Conservation (phyloP, 1,140 invertebrate species). For the Pygmarrhopalites habei region DNA sequence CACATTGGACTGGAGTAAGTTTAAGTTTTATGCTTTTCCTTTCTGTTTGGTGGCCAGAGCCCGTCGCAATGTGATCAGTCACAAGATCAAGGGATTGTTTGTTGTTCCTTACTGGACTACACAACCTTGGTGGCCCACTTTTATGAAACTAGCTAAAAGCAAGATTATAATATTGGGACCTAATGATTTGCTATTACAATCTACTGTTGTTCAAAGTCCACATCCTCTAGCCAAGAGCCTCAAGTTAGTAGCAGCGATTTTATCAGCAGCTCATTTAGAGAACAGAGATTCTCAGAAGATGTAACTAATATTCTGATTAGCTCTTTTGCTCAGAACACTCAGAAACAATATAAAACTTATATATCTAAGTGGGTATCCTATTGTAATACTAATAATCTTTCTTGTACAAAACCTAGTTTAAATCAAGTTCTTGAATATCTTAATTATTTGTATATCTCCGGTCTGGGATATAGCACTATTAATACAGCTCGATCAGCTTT, state of each 20-base stretch:
- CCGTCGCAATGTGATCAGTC: background rate
- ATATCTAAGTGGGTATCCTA: background rate
- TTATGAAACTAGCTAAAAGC: background rate
- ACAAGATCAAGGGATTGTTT: background rate
- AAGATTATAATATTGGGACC: background rate
- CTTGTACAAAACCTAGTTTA: background rate
- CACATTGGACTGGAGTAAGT: background rate
- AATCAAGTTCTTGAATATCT: background rate
- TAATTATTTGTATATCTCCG: no score
- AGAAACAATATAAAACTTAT: background rate
- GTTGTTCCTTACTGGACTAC: constrained; percentile 12
- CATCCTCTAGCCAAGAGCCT: background rate
- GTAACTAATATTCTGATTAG: background rate
- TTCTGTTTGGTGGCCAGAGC: background rate
- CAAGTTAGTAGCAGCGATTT: background rate
- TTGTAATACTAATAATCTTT: background rate
- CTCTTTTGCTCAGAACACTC: background rate
- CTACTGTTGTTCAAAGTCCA: no score
- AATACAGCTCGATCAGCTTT: background rate
- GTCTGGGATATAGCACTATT: background rate
- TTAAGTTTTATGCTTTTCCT: background rate
- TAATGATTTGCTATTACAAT: background rate
- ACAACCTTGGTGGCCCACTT: constrained; percentile 14
- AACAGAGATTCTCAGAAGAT: background rate
- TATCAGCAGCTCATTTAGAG: background rate